Evolutionary conservation across 37 sponge, comb jelly and placozoan species (phyloP), one percentile per base, ranked within the genome.

Genomic region (Petrosia ficiformis): DNA sequence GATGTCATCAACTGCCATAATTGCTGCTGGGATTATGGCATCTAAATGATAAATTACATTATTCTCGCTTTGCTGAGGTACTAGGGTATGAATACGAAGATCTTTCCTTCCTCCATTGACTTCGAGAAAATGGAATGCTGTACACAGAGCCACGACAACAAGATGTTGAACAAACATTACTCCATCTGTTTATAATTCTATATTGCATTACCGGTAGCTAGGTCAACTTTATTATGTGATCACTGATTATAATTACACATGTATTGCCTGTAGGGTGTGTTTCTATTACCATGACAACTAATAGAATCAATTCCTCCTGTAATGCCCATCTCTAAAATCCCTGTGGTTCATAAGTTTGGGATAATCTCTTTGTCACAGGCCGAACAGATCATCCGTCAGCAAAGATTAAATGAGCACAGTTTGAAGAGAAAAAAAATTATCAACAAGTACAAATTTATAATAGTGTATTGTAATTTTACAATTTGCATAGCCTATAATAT

Each of bases 311-410:
- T 5, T 22, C 63, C 63, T 24, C 63, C 63, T 29, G 6, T n/a
- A 26, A 90, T 90, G 91, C 91, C 91, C 1, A 36, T 90, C 19
- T 59, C 77, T 22, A 80, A 70, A 42, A 59, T 85, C 40, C 91
- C 86, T 8, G 65, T 85, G 56, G 33, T 42, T 66, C 86, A 85
- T 54, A 85, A 81, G 65, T 90, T 90, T 68, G 86, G 91, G 25
- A 85, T 90, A 48, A 70, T 90, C 42, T 84, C 90, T 30, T 76
- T 74, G 19, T 67, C 76, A 19, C 71, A 76, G 22, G 85, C 85
- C 21, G 68, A 80, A 57, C 32, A 72, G 44, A 44, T 90, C 5
- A 26, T 89, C 66, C 44, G n/a, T 28, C 40, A 71, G n/a, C 72
- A 71, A 52, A 3, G 24, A 67, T 24, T n/a, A 3, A 67, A 67